Percentiles rank a stretch among this genome's conserved stretches.
phyloP scores from a whole-genome alignment of 1,140 invertebrate genomes.

The Tetraneura akinire region DNA sequence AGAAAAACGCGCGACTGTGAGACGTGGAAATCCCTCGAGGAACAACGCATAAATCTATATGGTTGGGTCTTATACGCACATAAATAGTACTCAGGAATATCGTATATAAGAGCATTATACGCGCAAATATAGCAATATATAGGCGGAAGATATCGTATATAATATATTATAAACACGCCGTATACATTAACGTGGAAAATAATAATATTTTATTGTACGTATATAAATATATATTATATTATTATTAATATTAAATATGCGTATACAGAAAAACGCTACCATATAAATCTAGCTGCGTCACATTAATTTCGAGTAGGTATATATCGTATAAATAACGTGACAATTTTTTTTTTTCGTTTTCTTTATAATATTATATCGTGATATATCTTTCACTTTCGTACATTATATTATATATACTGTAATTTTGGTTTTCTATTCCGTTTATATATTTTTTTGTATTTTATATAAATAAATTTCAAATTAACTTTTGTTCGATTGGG shows the following conservation, averaged over 20 bases:
- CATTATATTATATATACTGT: too few species aligned
- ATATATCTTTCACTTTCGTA: too few species aligned
- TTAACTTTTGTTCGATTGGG: too few species aligned
- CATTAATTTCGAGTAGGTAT: neutral
- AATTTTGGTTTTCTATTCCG: too few species aligned
- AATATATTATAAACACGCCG: too few species aligned
- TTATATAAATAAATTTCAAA: too few species aligned
- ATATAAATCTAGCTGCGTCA: neutral
- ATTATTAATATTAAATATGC: too few species aligned
- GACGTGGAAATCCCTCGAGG: constrained; percentile 21
- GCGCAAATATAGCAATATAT: neutral
- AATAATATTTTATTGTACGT: neutral
- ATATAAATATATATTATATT: too few species aligned
- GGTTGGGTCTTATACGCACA: constrained; percentile 16
- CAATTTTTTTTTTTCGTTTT: constrained; percentile 20
- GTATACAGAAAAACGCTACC: too few species aligned
- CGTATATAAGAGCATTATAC: neutral
- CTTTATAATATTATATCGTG: neutral
- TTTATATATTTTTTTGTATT: too few species aligned
- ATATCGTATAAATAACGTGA: neutral
- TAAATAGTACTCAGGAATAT: constrained; percentile 33
- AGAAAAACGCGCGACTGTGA: neutral
- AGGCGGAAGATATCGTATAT: neutral
- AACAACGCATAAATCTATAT: constrained; percentile 33
- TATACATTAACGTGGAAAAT: neutral